Conservation (phyloP, 2,113 vertebrate species). For the Vombatus ursinus region DNA sequence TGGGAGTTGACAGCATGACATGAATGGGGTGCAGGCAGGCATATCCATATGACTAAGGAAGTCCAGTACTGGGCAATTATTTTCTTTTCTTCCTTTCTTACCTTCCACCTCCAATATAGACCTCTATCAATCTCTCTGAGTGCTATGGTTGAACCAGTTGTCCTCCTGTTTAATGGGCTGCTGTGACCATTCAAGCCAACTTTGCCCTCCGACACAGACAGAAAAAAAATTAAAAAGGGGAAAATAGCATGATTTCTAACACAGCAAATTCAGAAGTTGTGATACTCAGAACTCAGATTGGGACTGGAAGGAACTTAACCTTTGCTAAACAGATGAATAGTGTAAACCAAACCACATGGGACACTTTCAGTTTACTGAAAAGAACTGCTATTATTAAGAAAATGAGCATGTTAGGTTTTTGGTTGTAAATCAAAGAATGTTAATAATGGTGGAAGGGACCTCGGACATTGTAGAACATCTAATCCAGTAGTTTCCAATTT, state of each 20-base stretch:
- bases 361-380: not conserved
- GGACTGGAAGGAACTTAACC: no score
- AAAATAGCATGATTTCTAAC: not conserved
- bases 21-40: conserved; percentile 51
- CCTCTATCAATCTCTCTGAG: not conserved
- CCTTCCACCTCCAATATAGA: not conserved
- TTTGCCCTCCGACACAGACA: not conserved
- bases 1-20: conserved; percentile 57
- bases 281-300: not conserved
- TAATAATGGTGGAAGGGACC: not conserved
- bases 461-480: not conserved
- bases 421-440: not conserved
- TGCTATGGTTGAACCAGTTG: conserved; percentile 12
- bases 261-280: not conserved
- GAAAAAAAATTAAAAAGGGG: not conserved
- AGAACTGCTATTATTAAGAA: not conserved
- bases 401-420: not conserved
- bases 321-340: fast-evolving
- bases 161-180: not conserved
- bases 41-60: conserved; percentile 57
- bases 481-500: not conserved
- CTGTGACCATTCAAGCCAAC: not conserved
- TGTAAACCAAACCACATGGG: not conserved
- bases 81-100: conserved; percentile 29
- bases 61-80: not conserved